Evolutionary conservation across 2,888 invertebrate genomes (phyloP), one percentile per base, ranked within the genome.

Genomic region (Meta bourneti): DNA sequence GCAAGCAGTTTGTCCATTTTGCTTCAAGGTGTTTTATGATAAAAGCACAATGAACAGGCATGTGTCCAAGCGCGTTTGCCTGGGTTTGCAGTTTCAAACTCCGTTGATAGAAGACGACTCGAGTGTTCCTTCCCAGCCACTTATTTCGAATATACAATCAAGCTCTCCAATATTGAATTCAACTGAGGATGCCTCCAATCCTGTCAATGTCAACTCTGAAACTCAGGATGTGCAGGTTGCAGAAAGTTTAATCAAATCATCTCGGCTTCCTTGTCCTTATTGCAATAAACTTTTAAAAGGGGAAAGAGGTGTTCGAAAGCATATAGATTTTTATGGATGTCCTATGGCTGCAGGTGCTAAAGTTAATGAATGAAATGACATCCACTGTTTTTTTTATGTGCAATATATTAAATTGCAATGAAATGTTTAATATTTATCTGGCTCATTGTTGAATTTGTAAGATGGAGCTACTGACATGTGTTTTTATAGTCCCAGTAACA

Each of bases 401-500:
- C 86, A 86, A 78, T 78, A 86, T 78, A 20, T 86, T 49, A 51
- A 51, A 51, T 52, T 87, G 20, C 34, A 61, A 82, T 82, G 8
- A 75, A 84, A 52, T 71, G 34, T 61, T 61, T 61, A 61, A 61
- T 16, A 61, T 61, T 61, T 61, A 71, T 79, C 78, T 87, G 79
- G 79, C 72, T 85, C 78, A 82, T 74, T 80, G 77, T 90, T 84
- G 71, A 72, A 69, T 74, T 48, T 86, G 85, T 86, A 86, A 90
- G 90, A 91, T 91, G 91, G 91, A 91, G 91, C 91, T 91, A 91
- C 91, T 91, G 83, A 91, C 82, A 79, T 91, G 91, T 91, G 91
- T 91, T 91, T 91, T 91, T 91, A 91, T 91, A 87, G 91, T 91
- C 91, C 91, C 91, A 91, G 91, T 91, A 91, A 91, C 91, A 83